Base-by-base conservation (phyloP, 2,888 invertebrate genomes). In the Drosophila neotestacea region DNA sequence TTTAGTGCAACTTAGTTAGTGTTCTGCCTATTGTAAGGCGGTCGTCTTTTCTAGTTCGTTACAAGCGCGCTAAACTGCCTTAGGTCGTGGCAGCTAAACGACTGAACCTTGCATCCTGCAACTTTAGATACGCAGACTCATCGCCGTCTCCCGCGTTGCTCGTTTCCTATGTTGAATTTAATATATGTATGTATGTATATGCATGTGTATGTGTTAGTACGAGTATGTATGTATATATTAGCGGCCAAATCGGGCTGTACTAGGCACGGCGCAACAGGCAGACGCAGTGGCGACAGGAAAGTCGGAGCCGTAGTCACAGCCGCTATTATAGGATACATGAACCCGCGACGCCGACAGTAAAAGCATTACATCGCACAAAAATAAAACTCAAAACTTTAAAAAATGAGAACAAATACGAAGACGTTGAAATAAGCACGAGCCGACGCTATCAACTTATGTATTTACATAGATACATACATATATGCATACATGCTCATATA, bases 61-160 rank as follows among this genome's bases (percentile, higher is more conserved):
- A 63, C 47, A 38, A 85, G 85, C 90, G 83, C 86, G 83, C 90
- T 87, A 91, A 91, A 92, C 92, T 91, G 92, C 89, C 91, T 91
- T 89, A 85, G 91, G 88, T 90, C 92, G 91, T 91, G 91, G 91
- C 92, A 92, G 92, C 90, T 88, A 91, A 86, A 90, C 90, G 91
- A 92, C 92, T 92, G 91, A 92, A 81, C 76, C 83, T 79, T 81
- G 83, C 77, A 85, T 77, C 71, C 77, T 90, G 80, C 79, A 85
- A 73, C 77, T 73, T 82, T 86, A 79, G 81, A 89, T 77, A 76
- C 81, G 78, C 85, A 85, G 77, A 83, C 78, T 89, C 90, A 71
- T 76, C 69, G 75, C 77, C 54, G 65, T 70, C 63, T 50, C 27
- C 58, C 61, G 65, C 54, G 61, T 46, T 59, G 59, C 48, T 66